Evolutionary conservation across 2,113 vertebrate genomes (phyloP), one percentile per base, ranked within the genome.

Genomic region (Bos taurus): DNA sequence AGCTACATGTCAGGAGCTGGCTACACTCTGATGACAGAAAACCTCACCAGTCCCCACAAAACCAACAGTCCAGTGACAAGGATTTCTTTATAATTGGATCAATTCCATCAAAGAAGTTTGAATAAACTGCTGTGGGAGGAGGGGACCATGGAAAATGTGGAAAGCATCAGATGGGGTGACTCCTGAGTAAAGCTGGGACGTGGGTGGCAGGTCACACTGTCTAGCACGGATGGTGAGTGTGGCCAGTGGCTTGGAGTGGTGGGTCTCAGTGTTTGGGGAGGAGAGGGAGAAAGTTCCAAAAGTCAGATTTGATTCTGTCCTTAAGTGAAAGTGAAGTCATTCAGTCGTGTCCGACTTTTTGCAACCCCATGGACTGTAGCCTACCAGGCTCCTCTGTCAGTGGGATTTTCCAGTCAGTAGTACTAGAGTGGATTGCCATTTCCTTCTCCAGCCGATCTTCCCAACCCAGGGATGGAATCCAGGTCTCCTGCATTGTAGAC

Each of bases 141-240:
- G 9, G 40, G 19, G 17, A 7, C 33, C n/a, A 1, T 7, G 13
- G 1, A 21, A 43, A 21, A 14, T 21, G 14, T 30, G 90, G 40
- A 33, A 14, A 97, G 33, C 10, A 25, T 71, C 10, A 33, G 13
- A 13, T 8, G 2, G 43, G 59, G 74, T 36, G 59, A 56, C 2
- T n/a, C 36, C 14, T 25, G 15, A 28, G 28, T 46, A 25, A 59
- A 40, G 50, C 80, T 1, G 4, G 50, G 50, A 9, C 2, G 17
- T 1, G 14, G 13, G 13, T n/a, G 26, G 57, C 59, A 50, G 13
- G 30, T 17, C 23, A 50, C 16, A 25, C 30, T 6, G 10, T 16
- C 64, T 10, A n/a, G 26, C 2, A 3, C 0, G 2, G n/a, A 36
- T 19, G 10, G 30, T 50, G 54, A n/a, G 7, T 16, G 36, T 7